Evolutionary conservation across 2,888 invertebrate species (phyloP).

Genomic region (Thysanoteuthis rhombus): DNA sequence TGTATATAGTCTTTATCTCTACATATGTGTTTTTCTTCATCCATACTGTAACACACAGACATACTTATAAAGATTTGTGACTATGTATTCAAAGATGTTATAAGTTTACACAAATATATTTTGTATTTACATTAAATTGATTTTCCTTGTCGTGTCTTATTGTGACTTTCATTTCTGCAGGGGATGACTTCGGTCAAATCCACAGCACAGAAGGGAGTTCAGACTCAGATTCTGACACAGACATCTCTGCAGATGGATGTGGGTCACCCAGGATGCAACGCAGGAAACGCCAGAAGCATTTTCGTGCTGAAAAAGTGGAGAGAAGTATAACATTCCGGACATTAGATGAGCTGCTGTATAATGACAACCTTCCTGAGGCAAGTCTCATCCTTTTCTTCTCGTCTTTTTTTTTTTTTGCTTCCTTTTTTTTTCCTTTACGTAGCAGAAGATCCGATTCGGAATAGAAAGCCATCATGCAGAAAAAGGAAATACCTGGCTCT

Average conservation of each 20-base stretch:
- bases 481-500: neutral
- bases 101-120: neutral
- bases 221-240: conserved; percentile 74
- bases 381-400: neutral
- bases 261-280: conserved; percentile 85
- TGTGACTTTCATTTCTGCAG: conserved; percentile 12
- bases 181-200: conserved; percentile 35
- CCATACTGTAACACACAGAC: no score
- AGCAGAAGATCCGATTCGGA: no score
- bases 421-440: neutral
- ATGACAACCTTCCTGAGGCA: conserved; percentile 66
- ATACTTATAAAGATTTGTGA: no score
- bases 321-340: conserved; percentile 61
- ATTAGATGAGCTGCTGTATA: conserved; percentile 63
- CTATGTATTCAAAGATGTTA: neutral
- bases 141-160: neutral
- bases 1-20: no score
- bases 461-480: neutral
- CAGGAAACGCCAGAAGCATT: conserved; percentile 71
- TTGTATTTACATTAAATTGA: neutral
- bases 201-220: conserved; percentile 38
- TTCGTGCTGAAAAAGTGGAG: conserved; percentile 58
- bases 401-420: neutral
- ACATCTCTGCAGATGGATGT: conserved; percentile 78
- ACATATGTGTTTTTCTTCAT: no score